Evolutionary conservation across 2,797 vertebrate species (phyloP), one percentile per base, ranked within the genome.

Genomic region (Vireo griseus): DNA sequence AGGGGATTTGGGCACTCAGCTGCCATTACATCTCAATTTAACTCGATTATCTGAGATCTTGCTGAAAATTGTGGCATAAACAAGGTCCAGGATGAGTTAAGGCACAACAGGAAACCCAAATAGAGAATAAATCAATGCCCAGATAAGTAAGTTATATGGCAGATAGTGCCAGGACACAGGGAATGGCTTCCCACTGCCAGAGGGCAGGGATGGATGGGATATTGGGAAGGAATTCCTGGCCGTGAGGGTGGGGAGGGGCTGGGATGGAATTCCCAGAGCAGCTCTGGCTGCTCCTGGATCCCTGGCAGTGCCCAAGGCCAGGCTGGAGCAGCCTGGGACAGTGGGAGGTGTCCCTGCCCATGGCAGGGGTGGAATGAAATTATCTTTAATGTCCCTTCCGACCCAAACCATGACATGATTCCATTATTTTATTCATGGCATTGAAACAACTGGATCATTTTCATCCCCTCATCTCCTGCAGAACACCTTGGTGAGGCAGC

Each of bases 311-410:
- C 0, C 39, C 66, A 9, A 44, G 37, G 44, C 18, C 29, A 20
- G 37, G 16, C 0, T 61, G 55, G 48, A 13, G 5, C 20, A 1
- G 0, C 15, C 54, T 24, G 54, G 42, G 42, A 31, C 42, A 58
- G 52, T 5, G 16, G 54, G 71, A 73, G 19, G 5, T 47, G 42
- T 45, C 52, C 25, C 25, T 57, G 33, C 24, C 13, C n/a, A 13
- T 13, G 69, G 52, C n/a, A 72, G 24, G 25, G 5, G 9, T 57
- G 42, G 25, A 6, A 24, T 37, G 8, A 47, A 39, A 59, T 25
- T 2, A 25, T n/a, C 44, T 59, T 48, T 59, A 48, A 35, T 7
- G 4, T 21, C 39, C 13, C 14, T 55, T 21, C 17, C 4, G 8
- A 31, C 21, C 21, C 47, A 37, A 37, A 31, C 8, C 26, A n/a